A percentile compares a stretch with the other conserved stretches of the same genome.
Evolutionary conservation across 2,888 invertebrate species (phyloP).

Genomic region (Mesopsocus fuscifrons): DNA sequence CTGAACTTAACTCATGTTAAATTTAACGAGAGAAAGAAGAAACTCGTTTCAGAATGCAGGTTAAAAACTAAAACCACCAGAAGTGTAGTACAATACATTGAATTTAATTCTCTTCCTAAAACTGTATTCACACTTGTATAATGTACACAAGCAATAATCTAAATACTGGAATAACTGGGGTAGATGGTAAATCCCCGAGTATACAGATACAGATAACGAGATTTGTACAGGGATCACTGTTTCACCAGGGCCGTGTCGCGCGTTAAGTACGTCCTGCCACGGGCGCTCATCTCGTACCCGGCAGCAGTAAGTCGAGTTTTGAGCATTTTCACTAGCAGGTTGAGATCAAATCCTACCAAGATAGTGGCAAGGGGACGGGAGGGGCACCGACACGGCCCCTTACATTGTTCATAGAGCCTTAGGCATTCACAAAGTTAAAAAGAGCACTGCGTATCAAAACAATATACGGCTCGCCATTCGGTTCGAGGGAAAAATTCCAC

Average conservation of each 20-base stretch:
- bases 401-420: too few relatives aligned
- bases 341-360: not conserved
- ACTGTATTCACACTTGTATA: conserved; percentile 10
- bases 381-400: too few relatives aligned
- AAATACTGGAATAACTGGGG: conserved; percentile 7
- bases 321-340: not conserved
- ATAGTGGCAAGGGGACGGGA: not conserved
- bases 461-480: too few relatives aligned
- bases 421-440: too few relatives aligned
- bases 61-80: not conserved
- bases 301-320: not conserved
- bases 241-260: too few relatives aligned
- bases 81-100: conserved; percentile 6
- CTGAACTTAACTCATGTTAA: too few relatives aligned
- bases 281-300: not conserved
- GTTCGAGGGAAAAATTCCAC: too few relatives aligned
- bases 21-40: too few relatives aligned
- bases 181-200: conserved; percentile 1
- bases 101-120: conserved; percentile 10
- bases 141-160: conserved; percentile 9
- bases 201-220: not conserved
- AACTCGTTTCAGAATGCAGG: too few relatives aligned
- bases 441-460: too few relatives aligned
- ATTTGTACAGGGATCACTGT: not conserved
- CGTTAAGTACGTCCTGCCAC: not conserved